These are phyloP conservation scores for Rhizomys pruinosus DNA, from an alignment of 2,113 vertebrate species.

Conservation along the genomic window DNA sequence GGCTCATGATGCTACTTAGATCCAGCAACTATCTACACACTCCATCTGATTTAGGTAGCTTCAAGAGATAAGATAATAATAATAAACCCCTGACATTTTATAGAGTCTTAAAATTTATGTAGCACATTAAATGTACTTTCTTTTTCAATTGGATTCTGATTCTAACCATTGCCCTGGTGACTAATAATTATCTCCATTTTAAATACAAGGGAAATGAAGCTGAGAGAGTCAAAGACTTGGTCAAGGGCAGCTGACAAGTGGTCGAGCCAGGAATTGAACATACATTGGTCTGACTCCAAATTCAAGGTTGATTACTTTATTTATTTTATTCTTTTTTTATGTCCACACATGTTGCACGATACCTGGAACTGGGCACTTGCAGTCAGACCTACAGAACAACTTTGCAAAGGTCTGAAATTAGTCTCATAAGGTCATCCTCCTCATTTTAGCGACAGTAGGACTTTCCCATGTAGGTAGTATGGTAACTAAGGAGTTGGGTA, in stretches of 20 bases:
- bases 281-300: background rate
- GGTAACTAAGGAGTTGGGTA: background rate
- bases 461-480: background rate
- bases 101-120: slow-evolving; percentile 37
- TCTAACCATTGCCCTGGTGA: slow-evolving; percentile 50
- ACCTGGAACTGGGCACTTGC: background rate
- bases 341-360: background rate
- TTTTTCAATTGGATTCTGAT: slow-evolving; percentile 61
- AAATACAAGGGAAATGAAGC: slow-evolving; percentile 57
- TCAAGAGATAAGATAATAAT: background rate
- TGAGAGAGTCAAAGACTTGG: slow-evolving; percentile 45
- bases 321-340: too few species aligned
- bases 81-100: slow-evolving; percentile 34
- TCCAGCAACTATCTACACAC: too few species aligned
- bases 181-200: slow-evolving; percentile 49
- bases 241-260: slow-evolving; percentile 12
- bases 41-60: background rate
- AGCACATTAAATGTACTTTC: slow-evolving; percentile 34
- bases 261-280: background rate
- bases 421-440: background rate
- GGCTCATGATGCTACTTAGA: background rate
- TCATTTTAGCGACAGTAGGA: background rate
- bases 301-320: background rate
- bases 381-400: background rate
- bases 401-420: background rate